A percentile compares a stretch with the other conserved stretches of the same genome.
phyloP scores from a whole-genome alignment of 2,113 vertebrate genomes.

The Struthio camelus region DNA sequence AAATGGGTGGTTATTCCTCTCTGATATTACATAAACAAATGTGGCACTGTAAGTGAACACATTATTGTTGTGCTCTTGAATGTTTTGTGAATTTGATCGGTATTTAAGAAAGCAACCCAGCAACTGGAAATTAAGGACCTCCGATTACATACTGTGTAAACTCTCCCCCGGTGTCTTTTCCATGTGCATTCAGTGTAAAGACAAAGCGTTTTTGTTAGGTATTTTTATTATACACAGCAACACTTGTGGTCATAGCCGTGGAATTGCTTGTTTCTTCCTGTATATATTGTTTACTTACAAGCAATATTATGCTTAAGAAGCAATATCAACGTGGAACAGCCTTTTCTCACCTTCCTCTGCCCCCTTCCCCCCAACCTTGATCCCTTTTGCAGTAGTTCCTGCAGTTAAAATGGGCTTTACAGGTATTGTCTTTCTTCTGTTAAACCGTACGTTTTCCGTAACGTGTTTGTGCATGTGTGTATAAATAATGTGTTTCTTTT shows the following conservation, averaged over 20 bases:
- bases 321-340: not conserved
- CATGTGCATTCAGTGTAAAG: not conserved
- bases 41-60: slow-evolving; percentile 17
- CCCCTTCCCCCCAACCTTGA: not conserved
- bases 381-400: slow-evolving; percentile 14
- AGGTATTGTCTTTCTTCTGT: slow-evolving; percentile 35
- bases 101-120: slow-evolving; percentile 36
- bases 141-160: not conserved
- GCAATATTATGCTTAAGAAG: not conserved
- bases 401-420: slow-evolving; percentile 50
- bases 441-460: not conserved
- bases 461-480: not conserved
- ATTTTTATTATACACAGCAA: slow-evolving; percentile 29
- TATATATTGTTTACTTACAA: slow-evolving; percentile 28
- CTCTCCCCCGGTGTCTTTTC: not conserved
- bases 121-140: slow-evolving; percentile 49
- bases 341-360: slow-evolving; percentile 14
- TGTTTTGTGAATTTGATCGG: slow-evolving; percentile 47
- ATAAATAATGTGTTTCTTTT: not conserved
- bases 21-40: slow-evolving; percentile 54
- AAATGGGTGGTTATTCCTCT: slow-evolving; percentile 2
- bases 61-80: slow-evolving; percentile 43
- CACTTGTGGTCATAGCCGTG: not conserved
- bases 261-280: not conserved
- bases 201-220: not conserved